These are phyloP conservation scores for Coregonus suidteri DNA, from an alignment of 2,797 vertebrate genomes.

Conservation along the genomic window DNA sequence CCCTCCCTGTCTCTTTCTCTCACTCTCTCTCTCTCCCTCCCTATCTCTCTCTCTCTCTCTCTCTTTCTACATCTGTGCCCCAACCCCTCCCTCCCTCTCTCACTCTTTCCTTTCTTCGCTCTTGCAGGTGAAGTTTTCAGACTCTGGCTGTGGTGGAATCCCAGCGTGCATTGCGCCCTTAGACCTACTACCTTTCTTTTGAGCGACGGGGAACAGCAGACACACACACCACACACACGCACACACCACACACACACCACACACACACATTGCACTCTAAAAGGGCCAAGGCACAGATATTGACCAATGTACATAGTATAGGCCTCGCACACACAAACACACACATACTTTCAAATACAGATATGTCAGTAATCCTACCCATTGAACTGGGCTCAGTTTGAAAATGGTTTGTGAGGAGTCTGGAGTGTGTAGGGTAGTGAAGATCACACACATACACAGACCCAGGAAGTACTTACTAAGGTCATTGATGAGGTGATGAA, in stretches of 20 bases:
- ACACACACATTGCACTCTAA: conserved; percentile 34
- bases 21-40: no score
- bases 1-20: background rate
- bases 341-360: conserved; percentile 26
- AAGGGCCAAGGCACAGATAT: conserved; percentile 58
- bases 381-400: conserved; percentile 56
- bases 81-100: background rate
- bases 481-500: conserved; percentile 44
- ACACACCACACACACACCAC: conserved; percentile 9
- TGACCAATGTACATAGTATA: conserved; percentile 70
- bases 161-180: conserved; percentile 72
- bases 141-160: conserved; percentile 67
- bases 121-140: conserved; percentile 58
- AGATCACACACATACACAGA: conserved; percentile 49
- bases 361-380: conserved; percentile 52
- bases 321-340: conserved; percentile 55
- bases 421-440: conserved; percentile 64
- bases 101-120: no score
- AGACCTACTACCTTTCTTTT: conserved; percentile 71
- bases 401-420: conserved; percentile 58
- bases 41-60: no score
- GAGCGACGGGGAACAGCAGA: conserved; percentile 66
- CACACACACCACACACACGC: conserved; percentile 27
- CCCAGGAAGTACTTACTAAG: conserved; percentile 43
- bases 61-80: no score